Percentiles rank a stretch among this genome's conserved stretches.
Conservation (phyloP, 2,113 vertebrate species). For the Cyanoramphus novaezelandiae region DNA sequence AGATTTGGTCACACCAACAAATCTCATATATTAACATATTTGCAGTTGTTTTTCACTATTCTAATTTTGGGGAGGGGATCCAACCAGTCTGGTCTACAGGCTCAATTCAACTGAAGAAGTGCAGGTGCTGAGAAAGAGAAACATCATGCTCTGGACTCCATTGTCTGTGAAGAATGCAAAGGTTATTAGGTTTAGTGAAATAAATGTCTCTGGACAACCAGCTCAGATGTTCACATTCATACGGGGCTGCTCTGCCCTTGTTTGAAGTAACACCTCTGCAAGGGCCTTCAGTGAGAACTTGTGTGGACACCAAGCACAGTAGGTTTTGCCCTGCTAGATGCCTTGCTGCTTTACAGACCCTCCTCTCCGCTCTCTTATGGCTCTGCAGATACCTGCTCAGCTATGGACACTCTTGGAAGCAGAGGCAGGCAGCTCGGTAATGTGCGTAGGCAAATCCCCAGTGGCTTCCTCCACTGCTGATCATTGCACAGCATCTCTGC, state of each 20-base stretch:
- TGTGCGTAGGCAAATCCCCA: fast-evolving
- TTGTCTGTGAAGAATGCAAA: background rate
- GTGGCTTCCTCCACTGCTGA: background rate
- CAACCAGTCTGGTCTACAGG: background rate
- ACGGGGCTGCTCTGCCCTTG: fast-evolving
- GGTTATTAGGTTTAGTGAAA: background rate
- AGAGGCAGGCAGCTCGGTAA: background rate
- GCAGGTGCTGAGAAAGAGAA: background rate
- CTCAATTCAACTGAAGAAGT: background rate
- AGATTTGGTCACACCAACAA: background rate
- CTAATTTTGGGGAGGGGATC: background rate
- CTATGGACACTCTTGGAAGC: background rate
- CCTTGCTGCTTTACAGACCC: background rate
- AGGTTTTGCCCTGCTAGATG: background rate
- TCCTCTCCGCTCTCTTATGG: background rate
- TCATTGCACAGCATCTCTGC: background rate
- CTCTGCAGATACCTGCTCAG: background rate
- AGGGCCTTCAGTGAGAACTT: background rate
- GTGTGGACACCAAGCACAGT: background rate
- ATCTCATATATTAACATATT: too few species aligned
- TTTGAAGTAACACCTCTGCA: background rate
- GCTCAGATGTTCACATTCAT: background rate
- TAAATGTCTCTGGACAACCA: background rate
- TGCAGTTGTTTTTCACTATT: background rate
- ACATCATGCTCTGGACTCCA: background rate